Evolutionary conservation across 2,797 vertebrate genomes (phyloP), one percentile per base, ranked within the genome.

Genomic region (Amazona ochrocephala): DNA sequence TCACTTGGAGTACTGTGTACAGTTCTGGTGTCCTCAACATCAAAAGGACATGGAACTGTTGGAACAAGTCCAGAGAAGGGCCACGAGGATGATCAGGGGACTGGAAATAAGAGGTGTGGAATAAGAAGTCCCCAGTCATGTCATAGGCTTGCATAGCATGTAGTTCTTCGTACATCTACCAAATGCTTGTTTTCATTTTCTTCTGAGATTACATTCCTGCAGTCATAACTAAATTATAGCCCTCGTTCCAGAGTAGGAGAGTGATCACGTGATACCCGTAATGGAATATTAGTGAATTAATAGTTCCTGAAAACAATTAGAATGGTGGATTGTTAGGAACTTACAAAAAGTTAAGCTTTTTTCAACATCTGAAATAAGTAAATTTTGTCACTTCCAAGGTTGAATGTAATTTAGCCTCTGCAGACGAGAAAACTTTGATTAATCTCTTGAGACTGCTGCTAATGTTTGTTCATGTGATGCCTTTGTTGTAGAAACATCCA

Each of bases 91-190:
- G 47, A 48, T 24, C 47, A 24, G 47, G 47, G 47, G 22, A 47
- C 22, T 48, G 47, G 23, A 44, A 85, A 29, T 15, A 54, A n/a
- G 30, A 74, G 20, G 41, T 34, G n/a, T 2, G 4, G 12, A 50
- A 29, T 27, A 74, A 41, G 56, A 73, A 45, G 20, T 41, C 29
- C 21, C 21, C 22, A 32, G 34, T 22, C 7, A 0, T 30, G 16
- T 24, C 20, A 10, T 30, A 15, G 34, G 23, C 17, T 34, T 32
- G 4, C 2, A 0, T 68, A 34, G 53, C 4, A 4, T 37, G 5
- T 18, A 32, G 17, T 54, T 11, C 27, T 84, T 82, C 1, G 0
- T 56, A 30, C 9, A 47, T 62, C 42, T 75, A 9, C 24, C 7
- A 24, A 42, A 6, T 79, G 22, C 24, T 62, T 70, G 20, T 4